These are phyloP conservation scores for Andrena camellia DNA, from an alignment of 2,888 invertebrate genomes.

Conservation along the genomic window DNA sequence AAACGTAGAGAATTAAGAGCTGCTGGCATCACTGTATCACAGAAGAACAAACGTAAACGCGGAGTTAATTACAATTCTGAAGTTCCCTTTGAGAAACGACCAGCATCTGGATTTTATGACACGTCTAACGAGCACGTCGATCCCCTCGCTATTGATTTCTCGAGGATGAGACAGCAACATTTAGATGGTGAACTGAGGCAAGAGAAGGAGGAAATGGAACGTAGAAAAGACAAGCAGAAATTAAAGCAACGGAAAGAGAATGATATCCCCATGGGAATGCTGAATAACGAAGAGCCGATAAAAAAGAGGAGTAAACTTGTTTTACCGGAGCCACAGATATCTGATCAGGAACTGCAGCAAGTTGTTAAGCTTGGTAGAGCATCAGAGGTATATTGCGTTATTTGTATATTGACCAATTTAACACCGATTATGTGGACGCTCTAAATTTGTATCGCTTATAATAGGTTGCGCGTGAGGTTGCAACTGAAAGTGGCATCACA, in stretches of 20 bases:
- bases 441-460: slow-evolving; percentile 5
- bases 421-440: background rate
- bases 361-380: slow-evolving; percentile 97
- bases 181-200: slow-evolving; percentile 96
- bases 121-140: slow-evolving; percentile 95
- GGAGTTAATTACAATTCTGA: slow-evolving; percentile 99
- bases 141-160: slow-evolving; percentile 95
- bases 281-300: slow-evolving; percentile 95
- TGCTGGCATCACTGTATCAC: slow-evolving; percentile 93
- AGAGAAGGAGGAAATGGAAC: slow-evolving; percentile 96
- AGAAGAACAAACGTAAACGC: slow-evolving; percentile 93
- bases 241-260: slow-evolving; percentile 98
- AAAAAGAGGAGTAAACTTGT: slow-evolving; percentile 98
- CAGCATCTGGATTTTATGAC: slow-evolving; percentile 97
- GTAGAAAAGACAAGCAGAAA: slow-evolving; percentile 98
- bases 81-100: slow-evolving; percentile 98
- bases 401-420: background rate
- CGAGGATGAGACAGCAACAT: slow-evolving; percentile 95
- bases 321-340: slow-evolving; percentile 98
- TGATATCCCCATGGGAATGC: slow-evolving; percentile 96
- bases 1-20: slow-evolving; percentile 98
- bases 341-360: slow-evolving; percentile 95
- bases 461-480: slow-evolving; percentile 93
- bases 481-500: slow-evolving; percentile 91
- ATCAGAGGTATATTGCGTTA: slow-evolving; percentile 87